Conservation (phyloP, 2,113 vertebrate species). For the Cettia cetti region DNA sequence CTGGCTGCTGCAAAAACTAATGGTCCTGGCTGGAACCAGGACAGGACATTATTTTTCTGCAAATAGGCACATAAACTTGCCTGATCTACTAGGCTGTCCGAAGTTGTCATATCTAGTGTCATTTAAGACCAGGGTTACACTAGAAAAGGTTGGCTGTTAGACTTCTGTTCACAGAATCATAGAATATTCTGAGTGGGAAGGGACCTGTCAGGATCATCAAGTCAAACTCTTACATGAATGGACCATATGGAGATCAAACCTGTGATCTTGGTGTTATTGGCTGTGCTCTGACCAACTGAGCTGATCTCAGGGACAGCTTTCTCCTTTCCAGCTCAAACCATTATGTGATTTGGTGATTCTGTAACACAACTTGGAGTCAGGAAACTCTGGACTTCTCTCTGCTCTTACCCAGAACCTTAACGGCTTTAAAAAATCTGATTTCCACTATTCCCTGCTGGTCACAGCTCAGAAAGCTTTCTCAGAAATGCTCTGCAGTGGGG, state of each 20-base stretch:
- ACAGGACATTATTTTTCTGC: not conserved
- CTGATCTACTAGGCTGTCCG: not conserved
- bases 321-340: not conserved
- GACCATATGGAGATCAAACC: not conserved
- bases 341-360: not conserved
- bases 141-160: not conserved
- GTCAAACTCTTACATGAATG: not conserved
- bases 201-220: rapidly evolving
- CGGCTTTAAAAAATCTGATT: not conserved
- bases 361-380: not conserved
- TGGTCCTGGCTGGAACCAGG: not conserved
- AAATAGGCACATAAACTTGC: not conserved
- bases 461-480: not conserved
- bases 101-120: not conserved
- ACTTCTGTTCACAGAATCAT: not conserved
- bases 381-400: not conserved
- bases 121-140: not conserved
- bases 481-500: not conserved
- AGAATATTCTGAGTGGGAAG: not conserved
- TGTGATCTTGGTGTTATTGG: not conserved
- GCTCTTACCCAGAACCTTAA: not conserved
- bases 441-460: not conserved
- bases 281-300: not conserved
- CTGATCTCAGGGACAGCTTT: not conserved
- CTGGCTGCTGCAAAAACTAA: not conserved